Evolutionary conservation across 2,888 invertebrate species (phyloP).

Genomic region (Erebia ligea): DNA sequence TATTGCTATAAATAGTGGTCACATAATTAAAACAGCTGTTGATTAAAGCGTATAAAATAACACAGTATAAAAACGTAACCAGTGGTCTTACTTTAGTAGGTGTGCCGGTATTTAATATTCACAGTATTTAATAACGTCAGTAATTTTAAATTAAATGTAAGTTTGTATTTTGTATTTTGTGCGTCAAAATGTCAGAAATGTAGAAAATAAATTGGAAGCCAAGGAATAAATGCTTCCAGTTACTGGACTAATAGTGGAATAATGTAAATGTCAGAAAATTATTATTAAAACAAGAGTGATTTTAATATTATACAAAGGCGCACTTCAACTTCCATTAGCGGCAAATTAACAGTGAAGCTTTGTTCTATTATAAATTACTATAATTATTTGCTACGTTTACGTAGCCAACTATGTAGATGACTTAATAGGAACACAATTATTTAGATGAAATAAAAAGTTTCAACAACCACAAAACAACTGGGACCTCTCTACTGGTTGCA

Average conservation of each 20-base stretch:
- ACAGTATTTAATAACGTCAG: not conserved
- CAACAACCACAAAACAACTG: not conserved
- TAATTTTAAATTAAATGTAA: not conserved
- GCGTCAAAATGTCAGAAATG: not conserved
- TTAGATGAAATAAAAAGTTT: too few relatives aligned
- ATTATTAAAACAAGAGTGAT: not conserved
- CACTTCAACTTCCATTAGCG: not conserved
- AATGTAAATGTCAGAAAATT: not conserved
- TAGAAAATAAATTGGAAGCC: not conserved
- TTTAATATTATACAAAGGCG: not conserved
- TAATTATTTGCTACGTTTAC: too few relatives aligned
- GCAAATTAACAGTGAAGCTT: not conserved
- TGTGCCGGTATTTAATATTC: not conserved
- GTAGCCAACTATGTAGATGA: too few relatives aligned
- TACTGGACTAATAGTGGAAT: not conserved
- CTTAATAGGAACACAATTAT: too few relatives aligned
- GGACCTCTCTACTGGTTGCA: not conserved
- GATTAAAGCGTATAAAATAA: constrained; percentile 2
- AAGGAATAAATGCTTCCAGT: not conserved
- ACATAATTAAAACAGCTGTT: constrained; percentile 10
- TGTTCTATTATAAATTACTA: too few relatives aligned
- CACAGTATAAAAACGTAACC: constrained; percentile 10
- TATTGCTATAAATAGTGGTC: constrained; percentile 15
- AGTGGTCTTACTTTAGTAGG: not conserved
- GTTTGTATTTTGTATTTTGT: not conserved